phyloP scores from a whole-genome alignment of 2,797 vertebrate species.

The Crax fasciolata region DNA sequence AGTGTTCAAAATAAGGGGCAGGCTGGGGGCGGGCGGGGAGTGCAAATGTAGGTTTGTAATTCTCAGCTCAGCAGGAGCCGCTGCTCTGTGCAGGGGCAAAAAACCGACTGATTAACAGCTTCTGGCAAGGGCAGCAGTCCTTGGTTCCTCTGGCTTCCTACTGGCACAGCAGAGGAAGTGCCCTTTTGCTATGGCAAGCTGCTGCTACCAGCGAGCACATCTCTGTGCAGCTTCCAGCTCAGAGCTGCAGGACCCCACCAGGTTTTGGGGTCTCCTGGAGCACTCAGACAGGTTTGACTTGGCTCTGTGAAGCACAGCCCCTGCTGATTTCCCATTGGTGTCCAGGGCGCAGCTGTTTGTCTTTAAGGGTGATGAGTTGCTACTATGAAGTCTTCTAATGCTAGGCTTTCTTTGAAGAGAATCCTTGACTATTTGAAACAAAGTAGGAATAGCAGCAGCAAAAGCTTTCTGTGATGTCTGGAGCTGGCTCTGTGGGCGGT shows the following conservation, averaged over 20 bases:
- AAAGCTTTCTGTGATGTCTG: neutral
- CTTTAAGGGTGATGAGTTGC: accelerated
- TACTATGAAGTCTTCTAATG: neutral
- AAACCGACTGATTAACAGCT: neutral
- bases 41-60: neutral
- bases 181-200: neutral
- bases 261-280: neutral
- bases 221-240: neutral
- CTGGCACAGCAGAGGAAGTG: neutral
- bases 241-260: accelerated
- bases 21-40: neutral
- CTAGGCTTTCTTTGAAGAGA: neutral
- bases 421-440: neutral
- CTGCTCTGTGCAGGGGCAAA: neutral
- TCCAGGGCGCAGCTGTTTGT: neutral
- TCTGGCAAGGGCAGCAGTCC: conserved; percentile 1
- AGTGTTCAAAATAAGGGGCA: neutral
- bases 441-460: neutral
- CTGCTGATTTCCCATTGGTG: neutral
- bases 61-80: conserved; percentile 57
- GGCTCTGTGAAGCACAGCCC: neutral
- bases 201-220: accelerated
- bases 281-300: neutral
- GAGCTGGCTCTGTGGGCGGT: neutral
- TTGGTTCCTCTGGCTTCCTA: neutral